Percentiles rank a stretch among this genome's conserved stretches.
Conservation (phyloP, 2,888 invertebrate species). For the Leistus spinibarbis region DNA sequence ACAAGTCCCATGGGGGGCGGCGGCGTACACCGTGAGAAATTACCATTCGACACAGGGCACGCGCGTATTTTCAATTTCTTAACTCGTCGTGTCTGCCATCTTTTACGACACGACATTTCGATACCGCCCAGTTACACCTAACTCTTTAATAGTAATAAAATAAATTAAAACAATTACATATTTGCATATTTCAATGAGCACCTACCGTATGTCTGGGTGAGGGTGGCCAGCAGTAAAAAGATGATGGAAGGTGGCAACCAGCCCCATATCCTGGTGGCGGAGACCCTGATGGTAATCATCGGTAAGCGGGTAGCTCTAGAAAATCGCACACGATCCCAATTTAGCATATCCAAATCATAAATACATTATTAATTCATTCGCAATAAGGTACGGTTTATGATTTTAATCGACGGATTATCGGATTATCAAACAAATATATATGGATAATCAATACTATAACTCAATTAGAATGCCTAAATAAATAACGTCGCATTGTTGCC, state of each 20-base stretch:
- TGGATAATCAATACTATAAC: no score
- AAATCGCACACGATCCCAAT: no score
- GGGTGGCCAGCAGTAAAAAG: background rate
- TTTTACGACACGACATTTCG: background rate
- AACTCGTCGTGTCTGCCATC: background rate
- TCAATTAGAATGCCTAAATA: no score
- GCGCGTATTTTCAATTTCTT: background rate
- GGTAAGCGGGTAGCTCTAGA: background rate
- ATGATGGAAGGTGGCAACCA: background rate
- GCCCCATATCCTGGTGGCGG: background rate
- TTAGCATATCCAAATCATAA: no score
- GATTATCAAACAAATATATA: no score
- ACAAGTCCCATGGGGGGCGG: background rate
- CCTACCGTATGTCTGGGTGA: conserved; percentile 8
- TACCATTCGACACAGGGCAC: background rate
- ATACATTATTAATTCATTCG: no score
- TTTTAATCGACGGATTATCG: no score
- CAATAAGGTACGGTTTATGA: no score
- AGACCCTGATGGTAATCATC: background rate
- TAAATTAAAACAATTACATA: no score
- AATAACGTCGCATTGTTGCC: no score
- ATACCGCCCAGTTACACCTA: background rate
- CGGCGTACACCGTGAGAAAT: background rate
- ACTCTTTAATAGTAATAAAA: no score
- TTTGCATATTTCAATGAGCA: no score